Evolutionary conservation across 2,797 vertebrate species (phyloP), one percentile per base, ranked within the genome.

Genomic region (Momotus momota): DNA sequence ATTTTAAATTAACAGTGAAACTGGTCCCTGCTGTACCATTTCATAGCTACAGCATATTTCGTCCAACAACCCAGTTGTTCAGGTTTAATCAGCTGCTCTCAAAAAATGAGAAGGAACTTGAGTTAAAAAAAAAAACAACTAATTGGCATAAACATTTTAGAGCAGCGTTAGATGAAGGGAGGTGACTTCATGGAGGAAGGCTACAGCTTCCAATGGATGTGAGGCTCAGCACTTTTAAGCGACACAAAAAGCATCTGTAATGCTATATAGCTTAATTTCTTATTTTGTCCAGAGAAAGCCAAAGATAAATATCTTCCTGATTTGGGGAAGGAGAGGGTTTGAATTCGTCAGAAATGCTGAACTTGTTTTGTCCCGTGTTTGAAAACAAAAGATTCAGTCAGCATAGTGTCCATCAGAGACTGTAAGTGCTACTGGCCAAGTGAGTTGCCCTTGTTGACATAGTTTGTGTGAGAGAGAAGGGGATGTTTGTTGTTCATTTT

Each of bases 1-100:
- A 97, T 98, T 98, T 98, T 98, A 98, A 98, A 98, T 98, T 98
- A 98, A 98, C 98, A 98, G 97, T 98, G 98, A 98, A 98, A 98
- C 97, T 97, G 97, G 97, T 98, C 98, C 98, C 98, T 98, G 96
- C 97, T 98, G 98, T 97, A 98, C 97, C 97, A 97, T 98, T 97
- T 97, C 97, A 97, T 97, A 97, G 97, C 97, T 97, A 91, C 96
- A 96, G 97, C 95, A 95, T 98, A 98, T 98, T 98, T 97, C 75
- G 97, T 98, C 98, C 97, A 98, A 98, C 98, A 90, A 97, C 97
- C 96, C 96, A 96, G 96, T 98, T 97, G 98, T 97, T 98, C 97
- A 97, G 97, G 98, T 98, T 98, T 98, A 98, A 98, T 98, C 97
- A 98, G 97, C 97, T 98, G 94, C 27, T 25, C 96, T 97, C 94